A percentile compares a stretch with the other conserved stretches of the same genome.
phyloP scores from a whole-genome alignment of 2,888 invertebrate genomes.

The Stegophylla sp. region DNA sequence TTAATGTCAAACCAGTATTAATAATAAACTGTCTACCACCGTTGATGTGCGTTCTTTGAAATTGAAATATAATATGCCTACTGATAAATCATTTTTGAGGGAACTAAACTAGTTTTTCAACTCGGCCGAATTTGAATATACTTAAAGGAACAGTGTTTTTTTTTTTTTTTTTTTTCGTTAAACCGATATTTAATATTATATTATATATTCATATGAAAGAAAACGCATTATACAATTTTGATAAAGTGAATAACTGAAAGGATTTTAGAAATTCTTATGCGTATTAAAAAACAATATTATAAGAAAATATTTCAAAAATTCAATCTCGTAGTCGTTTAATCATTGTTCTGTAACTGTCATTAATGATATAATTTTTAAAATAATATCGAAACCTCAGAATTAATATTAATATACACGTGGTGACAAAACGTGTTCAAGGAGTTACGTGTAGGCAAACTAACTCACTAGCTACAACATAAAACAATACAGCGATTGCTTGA shows the following conservation, averaged over 20 bases:
- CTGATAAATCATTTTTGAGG: neutral
- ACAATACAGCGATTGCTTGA: neutral
- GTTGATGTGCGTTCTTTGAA: neutral
- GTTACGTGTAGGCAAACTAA: neutral
- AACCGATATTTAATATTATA: neutral
- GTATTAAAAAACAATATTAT: no score
- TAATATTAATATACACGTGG: no score
- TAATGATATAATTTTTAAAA: no score
- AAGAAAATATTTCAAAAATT: no score
- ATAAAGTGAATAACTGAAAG: no score
- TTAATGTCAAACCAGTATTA: constrained; percentile 14
- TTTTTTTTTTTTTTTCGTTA: no score
- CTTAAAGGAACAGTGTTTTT: neutral
- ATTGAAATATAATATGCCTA: neutral
- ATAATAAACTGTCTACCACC: neutral
- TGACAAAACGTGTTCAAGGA: neutral
- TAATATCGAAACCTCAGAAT: no score
- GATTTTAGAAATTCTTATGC: no score
- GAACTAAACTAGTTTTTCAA: neutral
- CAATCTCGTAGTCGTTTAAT: no score
- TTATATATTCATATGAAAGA: no score
- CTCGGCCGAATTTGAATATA: neutral
- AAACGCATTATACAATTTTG: no score
- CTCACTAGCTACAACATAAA: neutral
- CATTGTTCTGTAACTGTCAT: no score